Evolutionary conservation across 2,113 vertebrate species (phyloP).

Genomic region (Dolichallabes microphthalmus): DNA sequence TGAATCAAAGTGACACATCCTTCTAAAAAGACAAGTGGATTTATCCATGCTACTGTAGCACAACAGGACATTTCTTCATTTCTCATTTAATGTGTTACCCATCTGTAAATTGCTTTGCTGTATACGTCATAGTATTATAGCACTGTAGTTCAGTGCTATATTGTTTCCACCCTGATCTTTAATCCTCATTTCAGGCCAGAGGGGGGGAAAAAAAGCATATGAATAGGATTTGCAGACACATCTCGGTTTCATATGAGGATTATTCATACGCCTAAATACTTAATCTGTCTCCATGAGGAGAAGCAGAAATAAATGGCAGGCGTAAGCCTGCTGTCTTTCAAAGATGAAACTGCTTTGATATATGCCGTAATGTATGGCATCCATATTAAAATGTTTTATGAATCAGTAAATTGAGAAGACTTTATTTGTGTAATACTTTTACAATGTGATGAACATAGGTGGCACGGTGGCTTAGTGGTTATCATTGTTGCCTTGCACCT

Average conservation of each 20-base stretch:
- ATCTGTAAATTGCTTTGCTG: constrained; percentile 3
- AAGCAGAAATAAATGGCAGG: neutral
- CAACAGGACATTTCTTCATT: neutral
- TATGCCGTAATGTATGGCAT: neutral
- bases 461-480: too few species aligned
- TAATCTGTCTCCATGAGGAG: neutral
- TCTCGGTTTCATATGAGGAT: constrained; percentile 6
- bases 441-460: too few species aligned
- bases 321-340: neutral
- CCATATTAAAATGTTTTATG: neutral
- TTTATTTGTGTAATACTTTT: too few species aligned
- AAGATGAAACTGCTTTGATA: neutral
- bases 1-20: neutral
- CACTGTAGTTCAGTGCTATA: neutral
- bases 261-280: neutral
- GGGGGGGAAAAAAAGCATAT: neutral
- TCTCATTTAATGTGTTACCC: neutral
- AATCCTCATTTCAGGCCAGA: neutral
- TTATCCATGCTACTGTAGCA: neutral
- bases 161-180: constrained; percentile 14
- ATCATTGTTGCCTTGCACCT: too few species aligned
- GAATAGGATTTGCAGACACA: constrained; percentile 15
- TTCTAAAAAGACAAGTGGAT: neutral
- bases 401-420: too few species aligned
- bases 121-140: neutral